Evolutionary conservation across 2,888 invertebrate genomes (phyloP), one percentile per base, ranked within the genome.

Genomic region (Zaprionus obscuricornis): DNA sequence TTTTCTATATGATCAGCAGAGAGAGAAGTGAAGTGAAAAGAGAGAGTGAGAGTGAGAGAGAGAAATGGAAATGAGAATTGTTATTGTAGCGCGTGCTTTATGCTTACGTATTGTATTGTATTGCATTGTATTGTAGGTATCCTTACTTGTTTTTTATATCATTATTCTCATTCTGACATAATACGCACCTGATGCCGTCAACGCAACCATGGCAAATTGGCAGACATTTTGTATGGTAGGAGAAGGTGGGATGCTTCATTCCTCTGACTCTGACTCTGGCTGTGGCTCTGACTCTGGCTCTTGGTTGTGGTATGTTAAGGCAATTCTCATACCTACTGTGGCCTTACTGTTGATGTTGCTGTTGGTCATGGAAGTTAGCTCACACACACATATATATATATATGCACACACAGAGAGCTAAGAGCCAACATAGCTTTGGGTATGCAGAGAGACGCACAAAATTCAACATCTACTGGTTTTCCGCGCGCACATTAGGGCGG

Each of bases 161-260:
- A 68, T 75, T 67, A 73, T 83, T 79, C 62, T 59, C 60, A 58
- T 60, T 65, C 47, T 70, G 84, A 73, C 79, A 79, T 83, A 79
- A 83, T 73, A 76, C 63, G 70, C 78, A 78, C 78, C 78, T 83
- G 84, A 79, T 79, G 76, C 73, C 73, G 54, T 36, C 50, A 46
- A 45, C 43, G 34, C 50, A 46, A 40, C 62, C 50, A 43, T 49
- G 68, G 54, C 73, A 76, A 65, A 79, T 74, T 77, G 76, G 79
- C 64, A 57, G 33, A 58, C 74, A 60, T 52, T 79, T 72, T 58
- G 58, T 50, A n/a, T n/a, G n/a, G n/a, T n/a, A n/a, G n/a, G n/a
- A n/a, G n/a, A n/a, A n/a, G n/a, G n/a, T n/a, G n/a, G n/a, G n/a
- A n/a, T n/a, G n/a, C n/a, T n/a, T n/a, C n/a, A n/a, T n/a, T n/a